Percentiles rank a stretch among this genome's conserved stretches.
Conservation (phyloP, 2,888 invertebrate genomes). For the Apomyelois bistriatella region DNA sequence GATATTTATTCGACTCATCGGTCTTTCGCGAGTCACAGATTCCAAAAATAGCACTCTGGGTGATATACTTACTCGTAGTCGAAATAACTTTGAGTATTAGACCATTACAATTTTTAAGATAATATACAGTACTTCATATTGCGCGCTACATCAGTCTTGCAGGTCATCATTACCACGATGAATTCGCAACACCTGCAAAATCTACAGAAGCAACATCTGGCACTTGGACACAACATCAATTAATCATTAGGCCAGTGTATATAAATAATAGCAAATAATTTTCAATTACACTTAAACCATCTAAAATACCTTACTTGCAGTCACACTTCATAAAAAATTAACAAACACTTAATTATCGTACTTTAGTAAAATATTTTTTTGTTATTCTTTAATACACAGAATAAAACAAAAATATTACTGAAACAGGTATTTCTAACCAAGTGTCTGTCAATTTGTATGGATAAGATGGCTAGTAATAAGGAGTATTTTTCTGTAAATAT, state of each 20-base stretch:
- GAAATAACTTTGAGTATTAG: too few species aligned
- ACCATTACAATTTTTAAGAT: too few species aligned
- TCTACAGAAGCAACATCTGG: constrained; percentile 7
- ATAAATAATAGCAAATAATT: constrained; percentile 2
- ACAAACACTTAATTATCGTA: too few species aligned
- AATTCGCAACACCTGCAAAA: background rate
- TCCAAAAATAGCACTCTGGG: too few species aligned
- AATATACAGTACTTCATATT: constrained; percentile 4
- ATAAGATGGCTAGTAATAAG: background rate
- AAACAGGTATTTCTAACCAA: too few species aligned
- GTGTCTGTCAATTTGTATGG: too few species aligned
- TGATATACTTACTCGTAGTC: too few species aligned
- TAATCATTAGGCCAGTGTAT: constrained; percentile 11
- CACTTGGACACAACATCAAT: constrained; percentile 10
- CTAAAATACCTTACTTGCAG: constrained; percentile 18
- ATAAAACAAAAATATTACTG: too few species aligned
- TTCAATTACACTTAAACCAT: background rate
- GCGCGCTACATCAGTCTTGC: constrained; percentile 20
- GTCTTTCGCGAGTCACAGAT: too few species aligned
- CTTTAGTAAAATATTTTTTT: too few species aligned
- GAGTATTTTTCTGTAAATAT: constrained; percentile 27
- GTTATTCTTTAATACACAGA: too few species aligned
- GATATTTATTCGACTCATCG: too few species aligned
- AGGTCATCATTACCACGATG: constrained; percentile 5
- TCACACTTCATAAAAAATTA: background rate